These are phyloP conservation scores for Vidua chalybeata DNA, from an alignment of 2,113 vertebrate genomes.

Conservation along the genomic window DNA sequence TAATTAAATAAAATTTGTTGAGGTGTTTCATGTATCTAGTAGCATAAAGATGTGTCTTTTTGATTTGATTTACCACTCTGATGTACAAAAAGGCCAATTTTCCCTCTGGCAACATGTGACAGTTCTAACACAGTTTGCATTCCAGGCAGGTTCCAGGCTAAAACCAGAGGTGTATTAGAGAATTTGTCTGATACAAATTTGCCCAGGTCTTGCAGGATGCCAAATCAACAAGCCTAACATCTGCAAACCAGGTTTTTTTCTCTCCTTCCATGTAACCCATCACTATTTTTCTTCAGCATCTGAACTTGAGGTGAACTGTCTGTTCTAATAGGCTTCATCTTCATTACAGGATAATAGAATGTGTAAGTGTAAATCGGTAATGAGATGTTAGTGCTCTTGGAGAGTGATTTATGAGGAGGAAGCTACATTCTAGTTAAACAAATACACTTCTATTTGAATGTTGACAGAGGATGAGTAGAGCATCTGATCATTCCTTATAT, in stretches of 20 bases:
- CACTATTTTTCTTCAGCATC: not conserved
- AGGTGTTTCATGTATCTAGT: not conserved
- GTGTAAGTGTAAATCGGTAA: constrained; percentile 31
- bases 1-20: not conserved
- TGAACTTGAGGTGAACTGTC: constrained; percentile 47
- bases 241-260: not conserved
- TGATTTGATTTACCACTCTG: not conserved
- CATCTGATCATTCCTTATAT: constrained; percentile 22
- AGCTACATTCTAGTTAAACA: constrained; percentile 37
- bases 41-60: not conserved
- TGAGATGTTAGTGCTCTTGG: constrained; percentile 37
- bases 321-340: constrained; percentile 47
- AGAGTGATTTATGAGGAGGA: constrained; percentile 50
- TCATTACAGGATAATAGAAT: constrained; percentile 43
- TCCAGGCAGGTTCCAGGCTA: not conserved
- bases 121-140: not conserved
- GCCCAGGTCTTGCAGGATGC: not conserved
- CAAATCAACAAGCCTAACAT: not conserved
- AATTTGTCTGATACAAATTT: not conserved
- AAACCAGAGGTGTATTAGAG: not conserved
- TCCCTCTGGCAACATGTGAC: not conserved
- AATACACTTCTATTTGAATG: constrained; percentile 42
- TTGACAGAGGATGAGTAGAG: constrained; percentile 27
- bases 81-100: not conserved
- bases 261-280: not conserved